Base-by-base conservation (phyloP, 2,888 invertebrate genomes). In the Scaptomyza cyrtandrae region DNA sequence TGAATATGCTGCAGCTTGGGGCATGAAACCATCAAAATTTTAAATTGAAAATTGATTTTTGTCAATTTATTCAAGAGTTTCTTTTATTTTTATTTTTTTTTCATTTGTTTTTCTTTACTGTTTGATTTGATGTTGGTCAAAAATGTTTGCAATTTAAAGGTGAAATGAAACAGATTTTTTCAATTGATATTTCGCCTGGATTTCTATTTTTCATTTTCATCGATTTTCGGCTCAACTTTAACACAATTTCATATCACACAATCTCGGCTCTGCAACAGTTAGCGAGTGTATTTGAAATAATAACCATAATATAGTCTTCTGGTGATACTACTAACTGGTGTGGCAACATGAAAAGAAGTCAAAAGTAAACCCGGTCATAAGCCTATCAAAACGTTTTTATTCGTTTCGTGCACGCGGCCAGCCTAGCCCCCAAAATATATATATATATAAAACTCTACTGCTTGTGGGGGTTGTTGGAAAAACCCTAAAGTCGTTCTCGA, bases 361-460 rank as follows among this genome's bases (percentile, higher is more conserved):
- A 7, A 37, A 7, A 16, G 49, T 13, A 24, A 50, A 78, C 60
- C 66, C 66, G 81, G 69, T 71, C 76, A 73, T 86, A 83, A 78
- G 84, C 86, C 85, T 80, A 86, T 88, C 75, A 86, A 86, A 73
- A 77, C 74, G 79, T 72, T 82, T 86, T 86, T 88, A 88, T 88
- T 88, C 75, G 77, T 66, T 52, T 63, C 72, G 66, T 68, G 80
- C 88, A 86, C 86, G 86, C 86, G 80, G 49, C 71, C 24, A 3
- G 52, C 71, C 71, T 70, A 75, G 75, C 75, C 86, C 66, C 39
- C 11, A 46, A 33, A 39, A 24, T 1, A 13, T 13, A 16, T 5
- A 24, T 1, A 13, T 13, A 16, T 5, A 9, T 13, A 19, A 16
- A 16, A 0, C 5, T 5, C n/a, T 10, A 24, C 24, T 24, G 24